Base-by-base conservation (phyloP, 2,113 vertebrate species). In the Agelaius phoeniceus region DNA sequence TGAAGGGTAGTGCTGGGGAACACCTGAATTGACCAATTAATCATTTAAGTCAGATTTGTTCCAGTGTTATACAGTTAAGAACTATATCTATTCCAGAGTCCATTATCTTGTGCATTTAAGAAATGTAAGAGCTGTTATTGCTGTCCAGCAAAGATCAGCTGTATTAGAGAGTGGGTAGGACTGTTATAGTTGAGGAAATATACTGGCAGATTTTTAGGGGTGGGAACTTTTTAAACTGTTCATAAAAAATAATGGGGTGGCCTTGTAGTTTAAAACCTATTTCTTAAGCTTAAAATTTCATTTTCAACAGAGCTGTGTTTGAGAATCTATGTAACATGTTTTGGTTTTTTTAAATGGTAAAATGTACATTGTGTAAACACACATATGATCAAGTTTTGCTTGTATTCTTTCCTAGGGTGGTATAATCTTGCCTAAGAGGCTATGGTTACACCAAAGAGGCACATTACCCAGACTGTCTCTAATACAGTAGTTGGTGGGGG, bases 141-240 rank as follows among this genome's bases (percentile, higher is more conserved):
- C 61, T 43, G 59, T 78, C 77, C 17, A 93, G 80, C 54, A 84
- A 80, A 87, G 82, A 57, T 95, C 93, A 61, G 39, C 76, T 85
- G 46, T 73, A 79, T 84, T 86, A 84, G 86, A 95, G 86, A 96
- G 91, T 88, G 83, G 79, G 81, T 95, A 95, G 97, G 84, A 93
- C 93, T 90, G 89, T 93, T 91, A 58, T 44, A 75, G 79, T 66
- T 3, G 78, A 97, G 89, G 95, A 96, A 93, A 84, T 67, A 65
- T 89, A 84, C 39, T 94, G 96, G 96, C 96, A 91, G 94, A 95
- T 98, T 98, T 98, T 98, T 98, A 98, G 97, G 97, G 96, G 96
- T 90, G 97, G 97, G 97, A 89, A 96, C 97, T 98, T 98, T 98
- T 98, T 98, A 95, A 98, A 95, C 78, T 96, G 89, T 98, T 97